Conservation (phyloP, 2,113 vertebrate species). For the Sialia sialis region DNA sequence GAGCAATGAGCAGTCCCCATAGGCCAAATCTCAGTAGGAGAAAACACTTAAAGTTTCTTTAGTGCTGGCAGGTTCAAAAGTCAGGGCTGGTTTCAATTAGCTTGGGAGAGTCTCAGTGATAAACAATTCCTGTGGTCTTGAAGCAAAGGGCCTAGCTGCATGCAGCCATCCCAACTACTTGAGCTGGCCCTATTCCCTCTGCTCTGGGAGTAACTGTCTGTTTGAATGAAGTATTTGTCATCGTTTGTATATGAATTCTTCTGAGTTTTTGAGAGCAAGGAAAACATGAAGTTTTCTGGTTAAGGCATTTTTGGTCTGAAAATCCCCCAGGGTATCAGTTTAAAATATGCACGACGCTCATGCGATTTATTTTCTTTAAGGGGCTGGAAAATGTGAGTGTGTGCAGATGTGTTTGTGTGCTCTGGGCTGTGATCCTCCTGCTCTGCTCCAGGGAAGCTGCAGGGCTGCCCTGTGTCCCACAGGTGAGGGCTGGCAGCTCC, state of each 20-base stretch:
- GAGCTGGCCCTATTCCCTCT: conserved; percentile 35
- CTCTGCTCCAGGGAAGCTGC: neutral
- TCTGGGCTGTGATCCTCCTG: neutral
- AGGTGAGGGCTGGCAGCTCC: neutral
- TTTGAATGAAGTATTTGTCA: conserved; percentile 54
- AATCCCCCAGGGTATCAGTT: conserved; percentile 39
- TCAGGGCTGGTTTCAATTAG: conserved; percentile 84
- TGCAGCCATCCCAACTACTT: conserved; percentile 40
- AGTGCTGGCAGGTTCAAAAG: conserved; percentile 79
- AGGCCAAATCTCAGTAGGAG: conserved; percentile 69
- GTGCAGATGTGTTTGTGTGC: conserved; percentile 27
- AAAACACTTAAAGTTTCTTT: conserved; percentile 76
- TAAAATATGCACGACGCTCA: conserved; percentile 36
- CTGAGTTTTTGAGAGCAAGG: conserved; percentile 54
- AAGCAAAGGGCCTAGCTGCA: conserved; percentile 59
- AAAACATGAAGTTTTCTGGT: conserved; percentile 56
- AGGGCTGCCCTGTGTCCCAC: neutral
- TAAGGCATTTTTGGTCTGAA: conserved; percentile 56
- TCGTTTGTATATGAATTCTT: conserved; percentile 52
- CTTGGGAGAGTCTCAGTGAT: conserved; percentile 77
- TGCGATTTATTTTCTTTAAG: conserved; percentile 55
- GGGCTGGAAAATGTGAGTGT: conserved; percentile 49
- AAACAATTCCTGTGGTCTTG: conserved; percentile 88
- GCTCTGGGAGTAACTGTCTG: conserved; percentile 44
- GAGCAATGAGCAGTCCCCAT: conserved; percentile 69